Evolutionary conservation across 2,113 vertebrate genomes (phyloP), one percentile per base, ranked within the genome.

Genomic region (Lucifuga dentata): DNA sequence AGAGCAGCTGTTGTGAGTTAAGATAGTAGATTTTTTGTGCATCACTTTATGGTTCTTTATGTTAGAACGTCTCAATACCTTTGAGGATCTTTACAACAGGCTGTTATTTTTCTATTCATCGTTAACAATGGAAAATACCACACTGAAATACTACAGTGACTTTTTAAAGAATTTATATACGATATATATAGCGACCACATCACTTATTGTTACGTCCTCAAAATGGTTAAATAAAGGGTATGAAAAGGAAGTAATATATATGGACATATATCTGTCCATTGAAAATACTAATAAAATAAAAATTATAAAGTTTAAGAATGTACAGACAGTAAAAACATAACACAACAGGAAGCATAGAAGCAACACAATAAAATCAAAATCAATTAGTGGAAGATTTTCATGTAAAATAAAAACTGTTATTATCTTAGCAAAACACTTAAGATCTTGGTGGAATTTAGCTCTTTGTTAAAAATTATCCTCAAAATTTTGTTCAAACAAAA

Each of bases 221-320:
- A n/a, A n/a, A n/a, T n/a, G n/a, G n/a, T 52, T 10, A 48, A 56
- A 33, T 6, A 59, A 41, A 3, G n/a, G 23, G 46, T 53, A 32
- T n/a, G 17, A 32, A 20, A 12, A 52, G 46, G 12, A 1, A 60
- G 59, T 75, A 62, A 51, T 60, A 52, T 29, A 55, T 69, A 58
- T 63, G 66, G 35, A 75, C 46, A 43, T 81, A 78, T 84, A 87
- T 90, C 11, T 10, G 10, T 11, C 51, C 1, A 41, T 11, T 10
- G 29, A 43, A 46, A 39, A 48, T 33, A 3, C 21, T 32, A 13
- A 39, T 16, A 67, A 59, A 13, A 56, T 20, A 21, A 63, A 13
- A 52, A 32, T 56, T n/a, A 21, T 57, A 19, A 48, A 66, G 26
- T 7, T 29, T 5, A 29, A 29, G 7, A 40, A 59, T 66, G 19